Conservation (phyloP, 2,113 vertebrate genomes). For the Procavia capensis region DNA sequence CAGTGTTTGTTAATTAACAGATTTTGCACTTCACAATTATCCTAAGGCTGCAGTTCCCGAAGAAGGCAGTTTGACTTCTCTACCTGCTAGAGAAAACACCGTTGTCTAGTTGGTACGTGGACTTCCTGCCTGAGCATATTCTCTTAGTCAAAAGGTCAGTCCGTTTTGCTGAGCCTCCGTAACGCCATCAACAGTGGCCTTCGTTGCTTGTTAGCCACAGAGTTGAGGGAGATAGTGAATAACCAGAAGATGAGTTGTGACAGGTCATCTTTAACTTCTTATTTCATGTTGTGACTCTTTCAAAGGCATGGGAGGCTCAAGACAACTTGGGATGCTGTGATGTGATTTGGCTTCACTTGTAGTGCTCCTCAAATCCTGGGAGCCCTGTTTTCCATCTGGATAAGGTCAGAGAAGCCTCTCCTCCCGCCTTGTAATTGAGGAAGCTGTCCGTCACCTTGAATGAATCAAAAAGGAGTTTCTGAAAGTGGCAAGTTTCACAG, state of each 20-base stretch:
- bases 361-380: too few relatives aligned
- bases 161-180: not conserved
- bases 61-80: not conserved
- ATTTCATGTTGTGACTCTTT: not conserved
- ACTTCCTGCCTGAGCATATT: not conserved
- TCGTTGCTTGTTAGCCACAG: not conserved
- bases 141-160: not conserved
- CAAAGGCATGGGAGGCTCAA: not conserved
- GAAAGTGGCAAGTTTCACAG: not conserved
- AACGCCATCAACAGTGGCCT: not conserved
- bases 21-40: not conserved
- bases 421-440: not conserved
- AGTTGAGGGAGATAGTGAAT: not conserved
- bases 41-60: conserved; percentile 2
- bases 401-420: not conserved
- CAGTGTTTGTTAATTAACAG: conserved; percentile 6
- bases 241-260: not conserved
- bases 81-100: not conserved
- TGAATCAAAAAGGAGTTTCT: not conserved
- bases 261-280: not conserved
- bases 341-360: not conserved
- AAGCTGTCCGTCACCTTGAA: not conserved
- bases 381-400: not conserved
- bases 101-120: not conserved
- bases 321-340: not conserved